phyloP scores from a whole-genome alignment of 92 coral and sea anemone species.

The Nematostella vectensis region DNA sequence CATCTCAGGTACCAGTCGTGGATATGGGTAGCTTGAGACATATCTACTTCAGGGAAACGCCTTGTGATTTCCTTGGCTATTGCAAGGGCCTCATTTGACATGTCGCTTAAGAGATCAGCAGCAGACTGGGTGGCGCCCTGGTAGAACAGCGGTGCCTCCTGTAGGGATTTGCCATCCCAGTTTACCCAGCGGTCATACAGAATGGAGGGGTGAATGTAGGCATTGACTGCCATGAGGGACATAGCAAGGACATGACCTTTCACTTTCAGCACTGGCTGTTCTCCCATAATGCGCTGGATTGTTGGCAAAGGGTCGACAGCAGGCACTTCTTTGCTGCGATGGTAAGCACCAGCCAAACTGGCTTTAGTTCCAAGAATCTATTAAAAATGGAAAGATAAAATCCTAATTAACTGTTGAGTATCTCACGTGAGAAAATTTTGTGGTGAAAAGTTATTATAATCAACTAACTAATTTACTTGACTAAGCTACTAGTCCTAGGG shows the following conservation, averaged over 20 bases:
- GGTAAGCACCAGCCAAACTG: conserved; percentile 22
- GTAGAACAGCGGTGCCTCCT: conserved; percentile 44
- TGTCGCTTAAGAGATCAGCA: conserved; percentile 27
- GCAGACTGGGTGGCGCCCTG: conserved; percentile 25
- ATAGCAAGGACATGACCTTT: conserved; percentile 38
- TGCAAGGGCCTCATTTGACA: conserved; percentile 25
- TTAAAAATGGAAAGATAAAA: too few relatives aligned
- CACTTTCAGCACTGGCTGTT: conserved; percentile 18
- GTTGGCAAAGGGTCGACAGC: conserved; percentile 31
- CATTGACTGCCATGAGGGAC: conserved; percentile 37
- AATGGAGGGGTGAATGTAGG: conserved; percentile 41
- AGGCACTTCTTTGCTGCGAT: too few relatives aligned
- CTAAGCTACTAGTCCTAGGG: too few relatives aligned
- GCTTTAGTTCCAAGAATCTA: conserved; percentile 27
- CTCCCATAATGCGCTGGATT: conserved; percentile 36
- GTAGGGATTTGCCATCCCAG: conserved; percentile 41
- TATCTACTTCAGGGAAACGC: conserved; percentile 18
- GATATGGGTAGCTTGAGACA: conserved; percentile 10
- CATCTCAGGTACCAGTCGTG: conserved; percentile 15
- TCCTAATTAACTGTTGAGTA: too few relatives aligned
- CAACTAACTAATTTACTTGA: too few relatives aligned
- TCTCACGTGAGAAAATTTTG: too few relatives aligned
- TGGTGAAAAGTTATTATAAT: too few relatives aligned
- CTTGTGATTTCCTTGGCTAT: conserved; percentile 15
- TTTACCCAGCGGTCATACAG: conserved; percentile 42